Percentiles rank a stretch among this genome's conserved stretches.
Conservation (phyloP, 1,140 invertebrate species). For the Batillaria attramentaria region DNA sequence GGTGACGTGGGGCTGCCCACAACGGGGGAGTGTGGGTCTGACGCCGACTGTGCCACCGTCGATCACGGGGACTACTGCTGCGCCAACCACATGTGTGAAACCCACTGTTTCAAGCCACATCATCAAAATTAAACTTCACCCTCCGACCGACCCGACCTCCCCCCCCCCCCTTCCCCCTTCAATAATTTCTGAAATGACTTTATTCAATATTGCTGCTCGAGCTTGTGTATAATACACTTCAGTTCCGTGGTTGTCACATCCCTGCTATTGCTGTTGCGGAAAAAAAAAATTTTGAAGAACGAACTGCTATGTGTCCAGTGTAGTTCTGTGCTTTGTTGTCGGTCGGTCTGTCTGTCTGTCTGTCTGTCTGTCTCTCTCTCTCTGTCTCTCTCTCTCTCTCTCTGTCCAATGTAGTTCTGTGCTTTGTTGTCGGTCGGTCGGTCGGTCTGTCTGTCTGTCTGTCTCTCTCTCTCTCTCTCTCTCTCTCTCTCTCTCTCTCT, state of each 20-base stretch:
- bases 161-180: no score
- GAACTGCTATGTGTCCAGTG: no score
- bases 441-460: background rate
- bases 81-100: no score
- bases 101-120: no score
- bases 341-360: background rate
- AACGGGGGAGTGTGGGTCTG: no score
- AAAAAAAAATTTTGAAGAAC: no score
- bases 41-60: no score
- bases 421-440: background rate
- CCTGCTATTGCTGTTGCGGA: background rate
- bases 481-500: background rate
- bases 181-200: constrained; percentile 57
- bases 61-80: no score
- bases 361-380: background rate
- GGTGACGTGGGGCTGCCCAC: no score
- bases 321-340: background rate
- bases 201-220: constrained; percentile 49
- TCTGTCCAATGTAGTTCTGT: no score
- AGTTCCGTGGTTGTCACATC: background rate
- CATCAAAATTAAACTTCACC: no score
- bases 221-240: background rate
- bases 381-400: background rate
- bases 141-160: no score
- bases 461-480: background rate